Evolutionary conservation across 2,888 invertebrate genomes (phyloP).

Genomic region (Lagria hirta): DNA sequence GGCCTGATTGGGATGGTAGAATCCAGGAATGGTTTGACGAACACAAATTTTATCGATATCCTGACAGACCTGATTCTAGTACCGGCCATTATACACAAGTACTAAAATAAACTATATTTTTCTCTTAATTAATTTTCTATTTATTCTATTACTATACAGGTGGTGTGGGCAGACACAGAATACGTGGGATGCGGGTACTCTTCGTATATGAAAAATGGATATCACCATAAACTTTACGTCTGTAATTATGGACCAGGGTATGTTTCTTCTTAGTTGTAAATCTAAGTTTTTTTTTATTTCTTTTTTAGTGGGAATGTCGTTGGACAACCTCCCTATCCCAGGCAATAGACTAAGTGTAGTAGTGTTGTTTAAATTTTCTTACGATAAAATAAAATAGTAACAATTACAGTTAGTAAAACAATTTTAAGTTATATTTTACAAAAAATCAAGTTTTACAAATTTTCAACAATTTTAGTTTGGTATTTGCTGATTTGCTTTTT

Average conservation of each 20-base stretch:
- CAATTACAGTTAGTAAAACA: no score
- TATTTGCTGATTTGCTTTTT: no score
- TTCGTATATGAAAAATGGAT: conserved; percentile 18
- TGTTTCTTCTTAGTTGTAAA: no score
- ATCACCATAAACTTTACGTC: conserved; percentile 29
- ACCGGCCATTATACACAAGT: conserved; percentile 40
- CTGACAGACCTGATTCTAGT: conserved; percentile 11
- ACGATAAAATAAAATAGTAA: no score
- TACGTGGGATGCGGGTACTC: conserved; percentile 34
- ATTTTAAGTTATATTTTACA: no score
- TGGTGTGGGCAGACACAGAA: conserved; percentile 33
- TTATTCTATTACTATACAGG: conserved; percentile 18
- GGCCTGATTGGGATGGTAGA: conserved; percentile 31
- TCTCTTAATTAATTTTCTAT: conserved; percentile 12
- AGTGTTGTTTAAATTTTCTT: no score
- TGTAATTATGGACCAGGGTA: conserved; percentile 35
- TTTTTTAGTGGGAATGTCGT: no score
- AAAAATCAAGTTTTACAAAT: no score
- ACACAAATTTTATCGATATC: conserved; percentile 32
- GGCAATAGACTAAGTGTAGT: no score
- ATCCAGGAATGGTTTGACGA: conserved; percentile 36
- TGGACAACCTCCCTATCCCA: no score
- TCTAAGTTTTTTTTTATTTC: no score
- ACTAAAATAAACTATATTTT: conserved; percentile 3
- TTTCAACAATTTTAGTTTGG: no score